Evolutionary conservation across 2,797 vertebrate genomes (phyloP).

Genomic region (Sus cebifrons): DNA sequence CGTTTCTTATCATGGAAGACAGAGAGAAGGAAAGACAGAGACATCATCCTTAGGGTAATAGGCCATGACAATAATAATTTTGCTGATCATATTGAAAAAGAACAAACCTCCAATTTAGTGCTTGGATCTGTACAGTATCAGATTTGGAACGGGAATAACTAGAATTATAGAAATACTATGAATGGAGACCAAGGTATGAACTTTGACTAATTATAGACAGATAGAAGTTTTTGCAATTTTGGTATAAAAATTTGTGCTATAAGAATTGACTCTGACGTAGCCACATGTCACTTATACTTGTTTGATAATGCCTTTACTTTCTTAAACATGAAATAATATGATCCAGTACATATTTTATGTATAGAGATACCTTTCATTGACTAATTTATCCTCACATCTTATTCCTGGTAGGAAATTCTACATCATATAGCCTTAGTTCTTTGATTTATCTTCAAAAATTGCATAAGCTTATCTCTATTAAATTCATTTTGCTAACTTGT

Average conservation of each 20-base stretch:
- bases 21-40: not conserved
- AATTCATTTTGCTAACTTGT: constrained; percentile 68
- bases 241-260: not conserved
- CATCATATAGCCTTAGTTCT: not conserved
- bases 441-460: constrained; percentile 73
- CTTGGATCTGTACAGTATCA: not conserved
- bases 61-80: not conserved
- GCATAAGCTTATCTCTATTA: constrained; percentile 39
- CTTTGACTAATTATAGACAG: not conserved
- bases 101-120: not conserved
- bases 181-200: not conserved
- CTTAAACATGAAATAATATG: not conserved
- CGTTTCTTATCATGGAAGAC: not conserved
- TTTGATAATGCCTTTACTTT: not conserved
- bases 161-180: not conserved
- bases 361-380: not conserved
- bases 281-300: not conserved
- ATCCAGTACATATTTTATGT: not conserved
- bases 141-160: not conserved
- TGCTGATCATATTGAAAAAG: not conserved
- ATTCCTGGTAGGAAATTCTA: constrained; percentile 24
- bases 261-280: not conserved
- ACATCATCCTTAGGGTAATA: not conserved
- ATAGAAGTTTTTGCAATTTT: not conserved
- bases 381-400: constrained; percentile 19